phyloP scores from a whole-genome alignment of 2,113 vertebrate genomes.

The Poecile atricapillus region DNA sequence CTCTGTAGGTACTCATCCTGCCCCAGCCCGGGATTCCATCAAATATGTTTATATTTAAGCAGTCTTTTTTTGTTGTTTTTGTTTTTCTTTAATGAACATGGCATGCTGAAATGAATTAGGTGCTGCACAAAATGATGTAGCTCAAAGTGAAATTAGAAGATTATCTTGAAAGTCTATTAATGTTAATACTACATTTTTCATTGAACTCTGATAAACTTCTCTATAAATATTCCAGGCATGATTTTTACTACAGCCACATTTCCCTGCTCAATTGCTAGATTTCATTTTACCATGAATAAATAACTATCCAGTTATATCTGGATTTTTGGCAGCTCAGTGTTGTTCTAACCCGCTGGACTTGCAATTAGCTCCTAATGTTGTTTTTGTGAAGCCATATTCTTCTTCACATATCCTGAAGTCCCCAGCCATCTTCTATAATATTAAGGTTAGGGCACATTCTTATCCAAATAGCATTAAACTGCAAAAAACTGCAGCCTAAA shows the following conservation, averaged over 20 bases:
- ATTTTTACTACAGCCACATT: background rate
- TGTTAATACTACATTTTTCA: background rate
- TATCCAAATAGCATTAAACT: background rate
- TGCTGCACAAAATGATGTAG: background rate
- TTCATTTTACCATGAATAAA: conserved; percentile 19
- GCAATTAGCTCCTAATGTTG: conserved; percentile 65
- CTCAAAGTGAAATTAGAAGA: background rate
- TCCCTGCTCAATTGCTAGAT: background rate
- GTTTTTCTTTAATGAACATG: background rate
- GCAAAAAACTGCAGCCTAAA: background rate
- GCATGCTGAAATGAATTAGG: background rate
- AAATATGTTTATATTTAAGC: background rate
- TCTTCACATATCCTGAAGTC: conserved; percentile 9
- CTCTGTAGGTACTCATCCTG: background rate
- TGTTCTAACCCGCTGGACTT: conserved; percentile 53
- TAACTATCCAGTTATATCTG: conserved; percentile 1
- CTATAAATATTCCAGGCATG: conserved; percentile 16
- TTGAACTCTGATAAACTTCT: background rate
- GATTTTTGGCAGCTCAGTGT: conserved; percentile 60
- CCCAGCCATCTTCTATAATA: conserved; percentile 15
- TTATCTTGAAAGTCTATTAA: background rate
- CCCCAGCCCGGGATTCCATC: background rate
- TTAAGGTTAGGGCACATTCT: background rate
- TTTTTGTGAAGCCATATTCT: conserved; percentile 54
- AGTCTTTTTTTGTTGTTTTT: background rate